phyloP scores from a whole-genome alignment of 2,888 invertebrate species.

The Melinopterus prodromus region DNA sequence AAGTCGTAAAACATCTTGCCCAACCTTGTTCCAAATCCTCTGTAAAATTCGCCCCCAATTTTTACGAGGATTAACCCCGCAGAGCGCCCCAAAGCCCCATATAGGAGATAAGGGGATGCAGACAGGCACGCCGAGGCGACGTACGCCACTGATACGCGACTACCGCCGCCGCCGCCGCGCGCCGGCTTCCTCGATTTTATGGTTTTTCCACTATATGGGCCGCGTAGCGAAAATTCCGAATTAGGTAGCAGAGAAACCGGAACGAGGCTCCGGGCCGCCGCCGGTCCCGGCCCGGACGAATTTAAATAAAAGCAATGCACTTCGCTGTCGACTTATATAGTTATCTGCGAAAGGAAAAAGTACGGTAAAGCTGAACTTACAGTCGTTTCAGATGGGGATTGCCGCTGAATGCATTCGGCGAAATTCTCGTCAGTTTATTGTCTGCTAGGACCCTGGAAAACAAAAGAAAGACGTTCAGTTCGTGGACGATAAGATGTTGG shows the following conservation, averaged over 20 bases:
- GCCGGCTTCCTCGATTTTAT: neutral
- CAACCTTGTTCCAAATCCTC: neutral
- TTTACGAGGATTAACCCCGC: neutral
- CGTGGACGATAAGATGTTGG: neutral
- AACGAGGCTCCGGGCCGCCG: neutral
- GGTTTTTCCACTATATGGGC: neutral
- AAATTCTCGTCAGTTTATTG: conserved; percentile 76
- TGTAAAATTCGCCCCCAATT: neutral
- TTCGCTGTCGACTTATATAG: neutral
- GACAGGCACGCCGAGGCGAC: neutral
- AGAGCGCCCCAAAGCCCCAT: neutral
- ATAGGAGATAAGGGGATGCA: neutral
- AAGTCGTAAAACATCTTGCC: neutral
- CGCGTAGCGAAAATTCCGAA: neutral
- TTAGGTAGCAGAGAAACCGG: neutral
- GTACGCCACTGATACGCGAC: neutral
- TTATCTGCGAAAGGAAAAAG: neutral
- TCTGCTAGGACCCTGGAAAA: conserved; percentile 74
- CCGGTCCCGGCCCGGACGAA: neutral
- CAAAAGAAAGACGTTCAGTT: neutral
- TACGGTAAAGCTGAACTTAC: conserved; percentile 60
- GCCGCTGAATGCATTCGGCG: conserved; percentile 71
- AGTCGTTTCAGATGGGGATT: conserved; percentile 69
- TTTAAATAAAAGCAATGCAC: conserved; percentile 8
- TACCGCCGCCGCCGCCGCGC: neutral